Base-by-base conservation (phyloP, 2,797 vertebrate species). In the Spatula versicolor region DNA sequence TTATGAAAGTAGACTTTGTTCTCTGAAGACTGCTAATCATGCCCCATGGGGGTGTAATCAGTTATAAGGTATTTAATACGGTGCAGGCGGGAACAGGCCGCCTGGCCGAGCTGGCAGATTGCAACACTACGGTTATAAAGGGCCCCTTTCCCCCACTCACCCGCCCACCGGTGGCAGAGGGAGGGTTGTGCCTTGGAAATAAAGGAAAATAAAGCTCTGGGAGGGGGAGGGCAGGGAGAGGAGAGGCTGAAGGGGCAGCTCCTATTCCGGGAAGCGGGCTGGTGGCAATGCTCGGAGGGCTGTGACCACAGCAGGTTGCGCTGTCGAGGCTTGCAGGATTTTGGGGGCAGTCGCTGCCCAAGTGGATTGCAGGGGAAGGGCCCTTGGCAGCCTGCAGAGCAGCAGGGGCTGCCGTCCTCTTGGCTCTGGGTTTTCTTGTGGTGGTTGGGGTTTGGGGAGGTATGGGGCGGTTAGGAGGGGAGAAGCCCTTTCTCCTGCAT, bases 1-100 rank as follows among this genome's bases (percentile, higher is more conserved):
- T 97, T 96, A 97, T 98, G 97, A 98, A 98, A 98, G 97, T 97
- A 97, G 97, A 98, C 97, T 98, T 98, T 98, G 98, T 98, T 98
- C 97, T 98, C 96, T 97, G 92, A 95, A 98, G 97, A 94, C 97
- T 98, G 96, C 97, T 98, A 98, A 98, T 98, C 97, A 95, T 98
- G 98, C 98, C 98, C 98, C 94, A 97, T 98, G 97, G 97, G 98
- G 97, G 95, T 98, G 95, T 98, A 98, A 98, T 98, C 97, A 98
- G 97, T 97, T 98, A 97, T 97, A 98, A 98, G 97, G 97, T 98
- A 98, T 98, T 98, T 98, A 98, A 98, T 97, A 97, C 81, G 88
- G 97, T 97, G 97, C 98, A 98, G 97, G 98, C 76, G 97, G 96
- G 97, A 98, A 98, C 98, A 98, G 97, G 97, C 97, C 41, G 97